Conservation (phyloP, 2,113 vertebrate species). For the Nannobrachium achirus region DNA sequence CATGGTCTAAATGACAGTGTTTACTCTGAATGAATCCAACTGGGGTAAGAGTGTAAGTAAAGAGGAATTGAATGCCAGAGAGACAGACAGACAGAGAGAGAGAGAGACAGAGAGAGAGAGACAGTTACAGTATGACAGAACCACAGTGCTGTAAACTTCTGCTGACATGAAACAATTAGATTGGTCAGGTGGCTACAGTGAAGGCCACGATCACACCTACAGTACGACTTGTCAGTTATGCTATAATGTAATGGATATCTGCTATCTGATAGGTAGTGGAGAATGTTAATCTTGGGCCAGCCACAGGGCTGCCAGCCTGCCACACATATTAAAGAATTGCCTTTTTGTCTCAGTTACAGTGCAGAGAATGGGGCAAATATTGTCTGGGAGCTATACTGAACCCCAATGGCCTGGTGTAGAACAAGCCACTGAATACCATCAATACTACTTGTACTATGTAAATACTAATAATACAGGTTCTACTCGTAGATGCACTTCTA, state of each 20-base stretch:
- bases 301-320: not conserved
- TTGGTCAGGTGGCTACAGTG: slow-evolving; percentile 22
- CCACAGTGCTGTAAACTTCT: slow-evolving; percentile 11
- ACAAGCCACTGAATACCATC: not conserved
- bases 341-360: slow-evolving; percentile 15
- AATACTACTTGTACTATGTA: not conserved
- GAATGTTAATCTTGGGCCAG: slow-evolving; percentile 39
- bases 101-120: too few relatives aligned
- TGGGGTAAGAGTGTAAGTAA: not conserved
- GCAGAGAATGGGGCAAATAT: not conserved
- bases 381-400: not conserved
- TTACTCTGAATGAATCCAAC: too few relatives aligned
- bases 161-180: slow-evolving; percentile 33
- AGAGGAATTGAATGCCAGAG: slow-evolving; percentile 12
- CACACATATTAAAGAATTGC: not conserved
- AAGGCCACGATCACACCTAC: slow-evolving; percentile 29
- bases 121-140: slow-evolving; percentile 20
- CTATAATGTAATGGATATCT: slow-evolving; percentile 32
- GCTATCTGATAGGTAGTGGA: not conserved
- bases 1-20: not conserved
- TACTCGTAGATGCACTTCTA: too few relatives aligned
- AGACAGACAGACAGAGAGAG: too few relatives aligned
- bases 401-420: not conserved
- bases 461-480: not conserved
- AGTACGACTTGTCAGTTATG: slow-evolving; percentile 23